Evolutionary conservation across 2,113 vertebrate species (phyloP).

Genomic region (Prunella fulvescens): DNA sequence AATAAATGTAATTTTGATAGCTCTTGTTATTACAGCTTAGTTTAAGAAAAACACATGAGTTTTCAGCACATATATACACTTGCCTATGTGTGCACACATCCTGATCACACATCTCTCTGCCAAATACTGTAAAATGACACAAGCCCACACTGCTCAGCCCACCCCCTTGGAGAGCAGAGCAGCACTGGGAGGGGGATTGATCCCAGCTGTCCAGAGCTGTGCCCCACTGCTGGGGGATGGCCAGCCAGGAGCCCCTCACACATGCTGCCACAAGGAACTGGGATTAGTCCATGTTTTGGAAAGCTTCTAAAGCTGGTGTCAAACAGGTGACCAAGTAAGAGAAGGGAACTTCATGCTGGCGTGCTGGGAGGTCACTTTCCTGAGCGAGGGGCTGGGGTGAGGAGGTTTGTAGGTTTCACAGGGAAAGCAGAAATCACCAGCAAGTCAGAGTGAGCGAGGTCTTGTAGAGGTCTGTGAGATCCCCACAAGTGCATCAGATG

Average conservation of each 20-base stretch:
- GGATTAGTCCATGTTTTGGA: neutral
- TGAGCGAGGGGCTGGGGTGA: accelerated
- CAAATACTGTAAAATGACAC: neutral
- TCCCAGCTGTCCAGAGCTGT: neutral
- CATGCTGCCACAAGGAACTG: neutral
- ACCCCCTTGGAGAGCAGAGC: neutral
- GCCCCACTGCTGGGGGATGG: neutral
- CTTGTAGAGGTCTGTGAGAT: neutral
- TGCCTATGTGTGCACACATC: neutral
- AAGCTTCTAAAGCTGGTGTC: neutral
- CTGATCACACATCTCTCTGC: neutral
- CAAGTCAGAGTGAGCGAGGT: neutral
- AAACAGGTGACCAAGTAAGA: neutral
- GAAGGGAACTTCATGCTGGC: neutral
- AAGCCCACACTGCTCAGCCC: neutral
- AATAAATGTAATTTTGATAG: neutral
- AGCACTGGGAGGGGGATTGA: neutral
- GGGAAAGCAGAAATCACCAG: neutral
- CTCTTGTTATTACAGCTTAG: neutral
- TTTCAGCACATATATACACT: neutral
- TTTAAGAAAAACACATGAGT: neutral
- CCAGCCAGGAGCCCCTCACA: neutral
- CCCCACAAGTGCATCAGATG: neutral
- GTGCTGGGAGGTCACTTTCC: neutral
- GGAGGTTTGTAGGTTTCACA: neutral